Evolutionary conservation across 2,888 invertebrate species (phyloP).

Genomic region (Dusona sp.): DNA sequence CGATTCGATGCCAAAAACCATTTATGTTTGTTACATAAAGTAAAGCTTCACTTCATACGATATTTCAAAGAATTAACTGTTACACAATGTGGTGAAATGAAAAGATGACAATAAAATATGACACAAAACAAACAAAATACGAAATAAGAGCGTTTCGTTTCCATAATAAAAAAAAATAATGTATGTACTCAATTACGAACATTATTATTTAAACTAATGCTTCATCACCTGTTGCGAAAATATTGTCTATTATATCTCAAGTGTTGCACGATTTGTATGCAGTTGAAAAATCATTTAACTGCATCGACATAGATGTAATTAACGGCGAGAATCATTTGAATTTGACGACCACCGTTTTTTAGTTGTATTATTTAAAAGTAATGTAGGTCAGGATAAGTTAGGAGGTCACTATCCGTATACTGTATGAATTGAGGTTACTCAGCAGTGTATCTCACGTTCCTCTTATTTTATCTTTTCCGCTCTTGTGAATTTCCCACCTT

Average conservation of each 20-base stretch:
- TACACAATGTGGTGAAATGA: neutral
- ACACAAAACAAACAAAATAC: no score
- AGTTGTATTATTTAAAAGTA: neutral
- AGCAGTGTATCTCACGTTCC: neutral
- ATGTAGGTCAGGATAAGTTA: neutral
- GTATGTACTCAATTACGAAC: neutral
- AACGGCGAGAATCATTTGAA: neutral
- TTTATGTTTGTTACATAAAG: no score
- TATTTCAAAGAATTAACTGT: neutral
- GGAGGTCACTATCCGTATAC: neutral
- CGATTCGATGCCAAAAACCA: no score
- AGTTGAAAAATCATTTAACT: neutral
- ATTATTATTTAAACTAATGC: no score
- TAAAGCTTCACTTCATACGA: neutral
- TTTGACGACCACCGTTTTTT: neutral
- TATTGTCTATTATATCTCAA: neutral
- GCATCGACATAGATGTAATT: neutral
- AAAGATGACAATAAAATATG: no score
- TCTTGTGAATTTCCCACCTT: slow-evolving; percentile 24
- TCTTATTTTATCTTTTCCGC: slow-evolving; percentile 6
- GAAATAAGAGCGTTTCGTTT: neutral
- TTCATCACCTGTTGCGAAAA: no score
- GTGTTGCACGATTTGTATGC: neutral
- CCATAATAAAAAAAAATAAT: neutral
- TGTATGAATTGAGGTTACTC: neutral